Conservation (phyloP, 2,113 vertebrate species). For the Aleadryas rufinucha region DNA sequence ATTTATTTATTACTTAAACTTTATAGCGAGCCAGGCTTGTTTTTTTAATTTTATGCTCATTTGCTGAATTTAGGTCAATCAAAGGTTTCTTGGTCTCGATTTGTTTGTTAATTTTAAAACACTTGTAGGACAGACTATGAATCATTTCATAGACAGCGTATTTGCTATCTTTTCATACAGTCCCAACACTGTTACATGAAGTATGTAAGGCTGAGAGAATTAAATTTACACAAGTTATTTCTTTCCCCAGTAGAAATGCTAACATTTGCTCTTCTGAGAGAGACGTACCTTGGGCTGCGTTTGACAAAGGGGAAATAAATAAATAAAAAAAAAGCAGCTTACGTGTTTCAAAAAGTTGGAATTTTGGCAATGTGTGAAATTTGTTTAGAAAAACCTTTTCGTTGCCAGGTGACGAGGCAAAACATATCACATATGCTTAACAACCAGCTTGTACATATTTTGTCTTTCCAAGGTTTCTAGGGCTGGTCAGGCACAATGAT, state of each 20-base stretch:
- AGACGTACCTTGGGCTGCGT: neutral
- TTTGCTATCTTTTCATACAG: neutral
- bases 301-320: conserved; percentile 40
- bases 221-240: neutral
- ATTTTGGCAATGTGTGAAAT: conserved; percentile 73
- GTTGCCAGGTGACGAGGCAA: conserved; percentile 82
- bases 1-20: neutral
- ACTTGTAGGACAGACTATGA: neutral
- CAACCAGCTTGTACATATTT: conserved; percentile 83
- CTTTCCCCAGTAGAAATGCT: neutral
- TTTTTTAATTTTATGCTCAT: neutral
- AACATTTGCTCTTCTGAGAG: conserved; percentile 4
- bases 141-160: neutral
- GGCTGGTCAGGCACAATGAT: conserved; percentile 78
- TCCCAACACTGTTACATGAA: neutral
- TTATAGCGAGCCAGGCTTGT: neutral
- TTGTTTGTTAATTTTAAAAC: neutral
- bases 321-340: conserved; percentile 64
- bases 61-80: neutral
- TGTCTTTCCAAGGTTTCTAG: conserved; percentile 80
- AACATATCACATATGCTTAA: conserved; percentile 80
- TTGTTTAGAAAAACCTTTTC: conserved; percentile 73
- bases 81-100: neutral
- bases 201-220: neutral
- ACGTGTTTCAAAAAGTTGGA: conserved; percentile 69